Conservation (phyloP, 2,113 vertebrate genomes). For the Stigmatopora argus region DNA sequence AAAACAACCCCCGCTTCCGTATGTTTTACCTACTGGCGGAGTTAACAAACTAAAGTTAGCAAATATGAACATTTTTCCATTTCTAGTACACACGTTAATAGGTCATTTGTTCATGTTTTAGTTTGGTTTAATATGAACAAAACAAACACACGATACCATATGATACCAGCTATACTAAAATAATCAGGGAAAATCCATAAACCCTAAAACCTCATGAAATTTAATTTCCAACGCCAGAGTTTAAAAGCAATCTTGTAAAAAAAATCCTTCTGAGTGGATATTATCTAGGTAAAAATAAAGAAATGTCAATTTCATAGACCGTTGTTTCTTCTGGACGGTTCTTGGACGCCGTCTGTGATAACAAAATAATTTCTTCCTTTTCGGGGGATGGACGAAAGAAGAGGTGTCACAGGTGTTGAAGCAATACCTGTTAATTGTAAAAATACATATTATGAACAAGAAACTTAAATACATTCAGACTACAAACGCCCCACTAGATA, state of each 20-base stretch:
- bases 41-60: background rate
- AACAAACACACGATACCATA: too few species aligned
- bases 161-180: too few species aligned
- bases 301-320: slow-evolving; percentile 28
- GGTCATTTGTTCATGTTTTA: too few species aligned
- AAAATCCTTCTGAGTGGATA: background rate
- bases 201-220: too few species aligned
- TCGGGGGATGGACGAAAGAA: slow-evolving; percentile 84
- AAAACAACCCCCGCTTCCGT: too few species aligned
- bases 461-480: background rate
- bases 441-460: background rate
- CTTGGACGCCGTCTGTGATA: slow-evolving; percentile 77
- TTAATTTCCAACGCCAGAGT: too few species aligned
- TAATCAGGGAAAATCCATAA: too few species aligned
- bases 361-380: slow-evolving; percentile 88
- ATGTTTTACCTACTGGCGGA: too few species aligned
- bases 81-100: too few species aligned
- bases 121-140: too few species aligned
- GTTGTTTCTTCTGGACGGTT: slow-evolving; percentile 24
- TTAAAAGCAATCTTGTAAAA: too few species aligned
- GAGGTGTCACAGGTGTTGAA: slow-evolving; percentile 80
- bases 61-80: background rate
- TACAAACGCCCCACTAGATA: background rate
- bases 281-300: background rate
- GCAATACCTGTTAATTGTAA: slow-evolving; percentile 74